A percentile compares a stretch with the other conserved stretches of the same genome.
Evolutionary conservation across 2,113 vertebrate genomes (phyloP).

Genomic region (Anarrhichthys ocellatus): DNA sequence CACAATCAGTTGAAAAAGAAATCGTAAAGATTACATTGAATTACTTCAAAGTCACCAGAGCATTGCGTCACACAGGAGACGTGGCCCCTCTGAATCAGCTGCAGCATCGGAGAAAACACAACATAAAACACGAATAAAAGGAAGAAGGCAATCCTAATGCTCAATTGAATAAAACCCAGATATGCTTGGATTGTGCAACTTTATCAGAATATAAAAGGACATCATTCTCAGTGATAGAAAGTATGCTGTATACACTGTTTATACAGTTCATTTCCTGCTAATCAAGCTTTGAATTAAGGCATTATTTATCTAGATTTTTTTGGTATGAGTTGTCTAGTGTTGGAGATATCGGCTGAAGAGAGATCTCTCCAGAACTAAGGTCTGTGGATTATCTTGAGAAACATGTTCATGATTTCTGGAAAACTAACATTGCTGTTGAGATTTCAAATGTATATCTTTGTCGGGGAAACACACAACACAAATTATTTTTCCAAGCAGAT

Average conservation of each 20-base stretch:
- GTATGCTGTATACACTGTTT: neutral
- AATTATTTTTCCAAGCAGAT: neutral
- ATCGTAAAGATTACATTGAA: conserved; percentile 32
- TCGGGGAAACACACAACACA: too few relatives aligned
- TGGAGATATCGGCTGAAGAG: neutral
- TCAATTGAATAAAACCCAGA: neutral
- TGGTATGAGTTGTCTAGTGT: neutral
- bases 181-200: neutral
- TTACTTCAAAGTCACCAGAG: conserved; percentile 29
- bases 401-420: too few relatives aligned
- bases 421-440: too few relatives aligned
- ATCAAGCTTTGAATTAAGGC: neutral
- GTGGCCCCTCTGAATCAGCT: conserved; percentile 18
- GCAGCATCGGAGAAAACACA: neutral
- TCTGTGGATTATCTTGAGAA: too few relatives aligned
- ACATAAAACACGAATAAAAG: neutral
- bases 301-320: neutral
- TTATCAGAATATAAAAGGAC: neutral
- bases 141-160: neutral
- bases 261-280: neutral
- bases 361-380: too few relatives aligned
- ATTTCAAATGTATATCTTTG: too few relatives aligned
- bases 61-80: conserved; percentile 34
- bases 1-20: conserved; percentile 20
- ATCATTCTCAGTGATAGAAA: neutral